Conservation (phyloP, 2,113 vertebrate species). For the Myotis lucifugus region DNA sequence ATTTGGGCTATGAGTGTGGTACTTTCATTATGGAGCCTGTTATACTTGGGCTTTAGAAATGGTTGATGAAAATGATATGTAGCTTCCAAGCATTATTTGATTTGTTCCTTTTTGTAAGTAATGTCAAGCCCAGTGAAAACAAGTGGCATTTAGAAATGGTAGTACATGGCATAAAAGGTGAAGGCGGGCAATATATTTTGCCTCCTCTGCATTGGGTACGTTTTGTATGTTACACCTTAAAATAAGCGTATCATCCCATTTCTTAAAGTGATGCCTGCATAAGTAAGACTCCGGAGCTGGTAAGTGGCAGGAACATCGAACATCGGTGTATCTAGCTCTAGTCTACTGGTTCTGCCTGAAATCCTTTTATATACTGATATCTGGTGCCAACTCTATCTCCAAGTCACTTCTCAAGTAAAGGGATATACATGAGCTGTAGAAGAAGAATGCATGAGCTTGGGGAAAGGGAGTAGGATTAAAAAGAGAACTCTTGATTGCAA, state of each 20-base stretch:
- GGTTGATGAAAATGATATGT: not conserved
- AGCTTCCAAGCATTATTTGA: not conserved
- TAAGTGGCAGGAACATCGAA: not conserved
- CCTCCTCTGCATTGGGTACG: not conserved
- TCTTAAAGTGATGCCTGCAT: not conserved
- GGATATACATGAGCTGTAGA: not conserved
- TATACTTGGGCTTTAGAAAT: not conserved
- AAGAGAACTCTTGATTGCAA: not conserved
- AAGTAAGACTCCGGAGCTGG: not conserved
- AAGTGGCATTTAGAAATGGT: constrained; percentile 18
- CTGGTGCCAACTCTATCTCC: not conserved
- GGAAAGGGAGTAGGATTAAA: not conserved
- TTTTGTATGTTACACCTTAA: not conserved
- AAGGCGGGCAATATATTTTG: not conserved
- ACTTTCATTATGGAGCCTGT: not conserved
- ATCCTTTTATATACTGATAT: not conserved
- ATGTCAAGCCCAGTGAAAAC: not conserved
- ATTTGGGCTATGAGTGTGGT: not conserved
- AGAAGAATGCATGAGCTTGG: not conserved
- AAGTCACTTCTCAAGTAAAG: not conserved
- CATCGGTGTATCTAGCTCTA: not conserved
- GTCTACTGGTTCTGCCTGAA: not conserved
- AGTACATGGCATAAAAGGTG: not conserved
- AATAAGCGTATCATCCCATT: not conserved
- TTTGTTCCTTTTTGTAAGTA: not conserved